Percentiles rank a stretch among this genome's conserved stretches.
These are phyloP conservation scores for Drosophila melanosoma DNA, from an alignment of 2,888 invertebrate genomes.

Conservation along the genomic window DNA sequence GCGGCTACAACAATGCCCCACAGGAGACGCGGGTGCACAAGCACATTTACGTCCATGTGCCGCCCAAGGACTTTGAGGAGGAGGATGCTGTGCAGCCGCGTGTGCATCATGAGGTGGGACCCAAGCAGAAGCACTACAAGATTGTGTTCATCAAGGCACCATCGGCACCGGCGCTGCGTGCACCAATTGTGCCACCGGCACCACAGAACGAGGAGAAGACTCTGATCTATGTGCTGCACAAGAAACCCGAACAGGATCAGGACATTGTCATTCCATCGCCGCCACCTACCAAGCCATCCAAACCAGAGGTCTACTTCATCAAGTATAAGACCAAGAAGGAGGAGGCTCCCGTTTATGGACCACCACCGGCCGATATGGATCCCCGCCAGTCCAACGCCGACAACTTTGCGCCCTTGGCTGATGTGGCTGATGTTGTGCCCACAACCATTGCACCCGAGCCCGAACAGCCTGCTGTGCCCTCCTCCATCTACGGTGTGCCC, in stretches of 20 bases:
- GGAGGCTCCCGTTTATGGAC: constrained; percentile 82
- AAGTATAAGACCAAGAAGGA: constrained; percentile 85
- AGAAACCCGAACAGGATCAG: constrained; percentile 93
- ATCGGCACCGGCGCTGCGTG: constrained; percentile 91
- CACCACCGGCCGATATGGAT: constrained; percentile 72
- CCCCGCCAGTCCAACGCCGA: constrained; percentile 63
- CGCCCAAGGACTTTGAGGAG: constrained; percentile 83
- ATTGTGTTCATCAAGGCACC: constrained; percentile 97
- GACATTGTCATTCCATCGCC: constrained; percentile 91
- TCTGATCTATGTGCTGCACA: constrained; percentile 94
- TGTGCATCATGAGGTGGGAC: constrained; percentile 84
- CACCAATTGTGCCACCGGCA: constrained; percentile 91
- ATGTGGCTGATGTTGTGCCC: constrained; percentile 64
- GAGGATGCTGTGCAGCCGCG: constrained; percentile 80
- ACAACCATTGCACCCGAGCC: constrained; percentile 63
- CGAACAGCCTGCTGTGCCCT: constrained; percentile 58
- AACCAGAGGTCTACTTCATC: constrained; percentile 95
- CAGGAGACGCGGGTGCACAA: constrained; percentile 80
- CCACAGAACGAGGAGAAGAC: constrained; percentile 94
- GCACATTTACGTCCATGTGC: constrained; percentile 84
- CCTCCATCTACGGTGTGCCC: constrained; percentile 66
- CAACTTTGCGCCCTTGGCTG: constrained; percentile 54
- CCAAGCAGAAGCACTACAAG: constrained; percentile 94
- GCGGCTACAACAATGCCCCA: constrained; percentile 76
- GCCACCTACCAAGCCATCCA: constrained; percentile 92